Percentiles rank a stretch among this genome's conserved stretches.
phyloP scores from a whole-genome alignment of 2,113 vertebrate species.

The Cacatua alba region DNA sequence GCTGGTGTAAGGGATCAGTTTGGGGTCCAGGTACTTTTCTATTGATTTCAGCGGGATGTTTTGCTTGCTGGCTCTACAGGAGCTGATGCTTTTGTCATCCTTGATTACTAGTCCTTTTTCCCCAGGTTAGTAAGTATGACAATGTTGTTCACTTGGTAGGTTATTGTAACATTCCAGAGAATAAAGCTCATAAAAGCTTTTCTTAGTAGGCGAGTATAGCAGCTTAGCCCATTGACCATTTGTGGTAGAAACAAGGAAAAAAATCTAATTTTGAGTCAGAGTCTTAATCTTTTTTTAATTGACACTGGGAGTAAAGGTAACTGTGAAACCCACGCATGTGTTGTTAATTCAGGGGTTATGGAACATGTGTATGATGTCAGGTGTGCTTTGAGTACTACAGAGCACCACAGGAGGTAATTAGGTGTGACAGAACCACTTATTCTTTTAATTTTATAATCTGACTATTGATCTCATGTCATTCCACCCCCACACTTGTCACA shows the following conservation, averaged over 20 bases:
- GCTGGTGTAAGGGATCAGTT: neutral
- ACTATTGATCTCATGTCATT: neutral
- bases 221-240: neutral
- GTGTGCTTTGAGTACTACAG: neutral
- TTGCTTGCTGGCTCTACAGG: neutral
- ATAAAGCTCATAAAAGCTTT: neutral
- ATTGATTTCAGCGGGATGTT: neutral
- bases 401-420: neutral
- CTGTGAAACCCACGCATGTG: neutral
- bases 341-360: neutral
- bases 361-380: neutral
- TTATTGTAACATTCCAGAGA: neutral
- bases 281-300: neutral
- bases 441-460: neutral
- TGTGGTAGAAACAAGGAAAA: neutral
- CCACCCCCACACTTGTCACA: neutral
- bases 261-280: neutral
- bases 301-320: neutral
- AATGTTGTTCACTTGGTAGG: neutral
- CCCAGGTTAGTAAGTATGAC: neutral
- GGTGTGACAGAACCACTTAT: neutral
- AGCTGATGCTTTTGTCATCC: neutral
- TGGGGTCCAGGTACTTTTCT: neutral
- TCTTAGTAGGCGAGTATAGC: neutral
- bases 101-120: neutral